These are phyloP conservation scores for Cancer borealis DNA, from an alignment of 2,888 invertebrate species.

Conservation along the genomic window DNA sequence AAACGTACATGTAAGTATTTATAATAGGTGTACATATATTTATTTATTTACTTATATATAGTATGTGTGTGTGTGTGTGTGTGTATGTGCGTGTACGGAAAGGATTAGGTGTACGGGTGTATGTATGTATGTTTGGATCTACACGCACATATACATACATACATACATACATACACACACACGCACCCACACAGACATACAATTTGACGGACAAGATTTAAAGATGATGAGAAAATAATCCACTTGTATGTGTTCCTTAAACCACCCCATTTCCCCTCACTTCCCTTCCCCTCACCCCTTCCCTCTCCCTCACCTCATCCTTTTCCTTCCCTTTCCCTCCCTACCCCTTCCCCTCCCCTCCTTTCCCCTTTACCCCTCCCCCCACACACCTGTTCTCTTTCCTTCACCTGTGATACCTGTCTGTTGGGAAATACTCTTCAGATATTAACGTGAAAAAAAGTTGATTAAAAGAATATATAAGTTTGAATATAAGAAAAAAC, in stretches of 20 bases:
- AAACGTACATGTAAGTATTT: background rate
- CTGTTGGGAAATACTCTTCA: background rate
- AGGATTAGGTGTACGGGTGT: background rate
- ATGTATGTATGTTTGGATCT: background rate
- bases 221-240: slow-evolving; percentile 1
- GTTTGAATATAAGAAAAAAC: too few species aligned
- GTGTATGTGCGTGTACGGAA: background rate
- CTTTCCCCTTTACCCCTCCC: background rate
- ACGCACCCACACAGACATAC: background rate
- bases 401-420: background rate
- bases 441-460: too few species aligned
- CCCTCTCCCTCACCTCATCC: background rate
- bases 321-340: background rate
- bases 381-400: background rate
- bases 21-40: background rate
- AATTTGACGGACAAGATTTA: background rate
- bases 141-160: background rate
- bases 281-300: background rate
- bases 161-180: background rate
- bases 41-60: background rate
- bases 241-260: background rate
- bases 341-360: background rate
- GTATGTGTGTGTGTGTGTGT: background rate
- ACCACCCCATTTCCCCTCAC: background rate
- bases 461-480: too few species aligned